Conservation (phyloP, 2,888 invertebrate genomes). For the Epirrhoe alternata region DNA sequence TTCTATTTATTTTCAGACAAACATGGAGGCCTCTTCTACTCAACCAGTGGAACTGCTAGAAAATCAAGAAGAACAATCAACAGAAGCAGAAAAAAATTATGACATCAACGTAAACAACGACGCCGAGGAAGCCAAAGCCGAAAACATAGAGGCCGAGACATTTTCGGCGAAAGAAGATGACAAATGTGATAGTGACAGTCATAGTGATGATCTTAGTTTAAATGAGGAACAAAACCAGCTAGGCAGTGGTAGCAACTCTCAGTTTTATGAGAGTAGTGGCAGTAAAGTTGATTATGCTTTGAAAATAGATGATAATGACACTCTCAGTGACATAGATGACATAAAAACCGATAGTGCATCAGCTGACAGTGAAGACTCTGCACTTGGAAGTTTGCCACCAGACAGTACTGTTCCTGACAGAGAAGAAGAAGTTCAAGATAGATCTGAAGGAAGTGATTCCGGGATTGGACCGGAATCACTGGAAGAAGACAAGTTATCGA, state of each 20-base stretch:
- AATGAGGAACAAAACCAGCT: slow-evolving; percentile 75
- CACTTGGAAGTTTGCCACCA: slow-evolving; percentile 86
- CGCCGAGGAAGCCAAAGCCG: slow-evolving; percentile 33
- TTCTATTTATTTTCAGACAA: slow-evolving; percentile 57
- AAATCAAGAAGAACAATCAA: slow-evolving; percentile 40
- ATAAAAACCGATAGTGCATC: slow-evolving; percentile 82
- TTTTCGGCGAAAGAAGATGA: slow-evolving; percentile 65
- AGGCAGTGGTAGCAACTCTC: slow-evolving; percentile 73
- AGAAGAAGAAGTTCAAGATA: slow-evolving; percentile 87
- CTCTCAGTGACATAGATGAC: slow-evolving; percentile 82
- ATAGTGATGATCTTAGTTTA: slow-evolving; percentile 74
- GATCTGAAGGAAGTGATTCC: slow-evolving; percentile 94
- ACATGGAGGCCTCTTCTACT: slow-evolving; percentile 57
- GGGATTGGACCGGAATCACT: slow-evolving; percentile 91
- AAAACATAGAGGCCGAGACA: slow-evolving; percentile 54
- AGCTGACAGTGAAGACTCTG: slow-evolving; percentile 87
- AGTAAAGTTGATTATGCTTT: slow-evolving; percentile 79
- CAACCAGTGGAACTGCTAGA: slow-evolving; percentile 39
- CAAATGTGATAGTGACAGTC: slow-evolving; percentile 76
- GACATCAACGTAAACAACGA: slow-evolving; percentile 6
- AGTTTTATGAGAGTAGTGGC: slow-evolving; percentile 83
- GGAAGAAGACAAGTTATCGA: slow-evolving; percentile 82
- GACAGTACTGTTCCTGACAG: slow-evolving; percentile 73
- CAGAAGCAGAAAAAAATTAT: slow-evolving; percentile 42
- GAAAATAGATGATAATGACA: slow-evolving; percentile 81